phyloP scores from a whole-genome alignment of 2,113 vertebrate genomes.

The Lepidothrix coronata region DNA sequence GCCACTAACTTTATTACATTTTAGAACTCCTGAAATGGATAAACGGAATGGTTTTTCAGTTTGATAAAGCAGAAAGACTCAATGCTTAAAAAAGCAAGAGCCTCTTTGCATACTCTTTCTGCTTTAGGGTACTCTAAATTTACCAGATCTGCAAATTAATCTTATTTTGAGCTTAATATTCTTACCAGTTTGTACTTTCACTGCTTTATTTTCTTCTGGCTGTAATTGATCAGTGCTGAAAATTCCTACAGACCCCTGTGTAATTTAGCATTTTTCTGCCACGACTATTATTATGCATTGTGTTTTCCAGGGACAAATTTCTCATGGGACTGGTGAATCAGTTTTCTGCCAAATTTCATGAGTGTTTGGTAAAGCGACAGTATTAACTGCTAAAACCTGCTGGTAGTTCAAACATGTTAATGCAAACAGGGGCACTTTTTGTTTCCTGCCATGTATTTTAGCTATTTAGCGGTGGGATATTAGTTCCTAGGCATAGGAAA shows the following conservation, averaged over 20 bases:
- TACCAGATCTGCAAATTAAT: not conserved
- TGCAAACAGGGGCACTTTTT: not conserved
- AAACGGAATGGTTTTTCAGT: not conserved
- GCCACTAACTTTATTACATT: not conserved
- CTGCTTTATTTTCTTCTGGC: not conserved
- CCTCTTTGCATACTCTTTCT: not conserved
- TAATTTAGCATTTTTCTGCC: not conserved
- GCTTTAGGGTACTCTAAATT: not conserved
- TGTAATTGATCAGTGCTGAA: not conserved
- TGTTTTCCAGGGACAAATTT: constrained; percentile 1
- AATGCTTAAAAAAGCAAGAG: not conserved
- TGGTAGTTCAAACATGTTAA: not conserved
- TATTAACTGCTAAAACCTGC: constrained; percentile 20
- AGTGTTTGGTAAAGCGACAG: constrained; percentile 4
- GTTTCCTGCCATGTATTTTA: not conserved
- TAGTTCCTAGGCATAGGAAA: not conserved
- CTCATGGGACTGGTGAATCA: not conserved
- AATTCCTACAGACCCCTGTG: not conserved
- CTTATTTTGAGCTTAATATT: not conserved
- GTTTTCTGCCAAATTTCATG: not conserved
- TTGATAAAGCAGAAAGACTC: not conserved
- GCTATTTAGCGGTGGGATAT: not conserved
- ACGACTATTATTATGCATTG: not conserved
- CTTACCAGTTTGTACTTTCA: not conserved
- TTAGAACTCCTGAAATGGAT: not conserved